Evolutionary conservation across 2,113 vertebrate genomes (phyloP).

Genomic region (Platichthys stellatus): DNA sequence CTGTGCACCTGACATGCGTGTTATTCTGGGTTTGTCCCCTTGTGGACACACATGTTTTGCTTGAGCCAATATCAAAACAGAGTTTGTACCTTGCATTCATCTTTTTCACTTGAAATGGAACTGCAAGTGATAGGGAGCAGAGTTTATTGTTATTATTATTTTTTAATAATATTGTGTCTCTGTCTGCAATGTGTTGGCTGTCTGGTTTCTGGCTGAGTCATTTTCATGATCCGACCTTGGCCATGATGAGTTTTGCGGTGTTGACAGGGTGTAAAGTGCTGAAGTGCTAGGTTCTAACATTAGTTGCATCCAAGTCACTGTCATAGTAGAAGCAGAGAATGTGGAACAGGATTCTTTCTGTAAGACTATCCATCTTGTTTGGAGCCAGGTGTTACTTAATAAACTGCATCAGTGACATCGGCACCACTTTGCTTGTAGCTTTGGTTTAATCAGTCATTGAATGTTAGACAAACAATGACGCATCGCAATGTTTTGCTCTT

Average conservation of each 20-base stretch:
- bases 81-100: neutral
- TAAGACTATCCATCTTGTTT: slow-evolving; percentile 54
- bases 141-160: neutral
- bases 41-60: neutral
- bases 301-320: slow-evolving; percentile 62
- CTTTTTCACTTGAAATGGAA: slow-evolving; percentile 1
- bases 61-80: neutral
- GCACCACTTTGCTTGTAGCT: neutral
- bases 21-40: slow-evolving; percentile 15
- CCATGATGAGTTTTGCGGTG: slow-evolving; percentile 48
- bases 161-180: slow-evolving; percentile 11
- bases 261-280: slow-evolving; percentile 69
- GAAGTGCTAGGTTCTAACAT: slow-evolving; percentile 73
- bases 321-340: slow-evolving; percentile 66
- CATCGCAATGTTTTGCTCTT: neutral
- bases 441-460: slow-evolving; percentile 16
- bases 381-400: slow-evolving; percentile 30
- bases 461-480: neutral
- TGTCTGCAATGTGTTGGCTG: slow-evolving; percentile 24
- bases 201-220: slow-evolving; percentile 46
- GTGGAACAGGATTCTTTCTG: slow-evolving; percentile 63
- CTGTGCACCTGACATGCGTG: slow-evolving; percentile 29
- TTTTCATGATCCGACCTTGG: slow-evolving; percentile 36
- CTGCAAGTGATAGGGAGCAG: neutral
- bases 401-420: slow-evolving; percentile 30